Percentiles rank a stretch among this genome's conserved stretches.
Conservation (phyloP, 2,113 vertebrate species). For the Condylura cristata region DNA sequence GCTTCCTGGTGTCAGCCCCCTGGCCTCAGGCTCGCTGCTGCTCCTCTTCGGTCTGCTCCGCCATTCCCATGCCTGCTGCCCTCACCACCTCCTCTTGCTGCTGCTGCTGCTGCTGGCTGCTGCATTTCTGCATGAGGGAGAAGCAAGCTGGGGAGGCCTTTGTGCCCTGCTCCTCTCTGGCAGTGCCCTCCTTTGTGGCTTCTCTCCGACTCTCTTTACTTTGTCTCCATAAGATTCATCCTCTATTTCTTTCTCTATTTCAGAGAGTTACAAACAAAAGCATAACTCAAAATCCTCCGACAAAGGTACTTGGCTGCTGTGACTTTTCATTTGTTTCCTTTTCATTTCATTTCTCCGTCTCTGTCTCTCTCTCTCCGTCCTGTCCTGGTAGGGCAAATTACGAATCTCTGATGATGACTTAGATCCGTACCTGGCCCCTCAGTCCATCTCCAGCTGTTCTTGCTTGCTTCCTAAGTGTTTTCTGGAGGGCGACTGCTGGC, state of each 20-base stretch:
- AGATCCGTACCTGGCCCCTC: conserved; percentile 49
- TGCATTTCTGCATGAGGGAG: conserved; percentile 64
- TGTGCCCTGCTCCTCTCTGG: background rate
- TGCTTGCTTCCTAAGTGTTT: conserved; percentile 41
- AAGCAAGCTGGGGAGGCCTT: background rate
- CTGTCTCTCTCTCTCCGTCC: conserved; percentile 36
- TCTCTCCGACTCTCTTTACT: conserved; percentile 50
- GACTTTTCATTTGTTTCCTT: conserved; percentile 77
- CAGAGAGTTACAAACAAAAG: conserved; percentile 94
- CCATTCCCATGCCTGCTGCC: conserved; percentile 51
- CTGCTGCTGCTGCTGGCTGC: conserved; percentile 3
- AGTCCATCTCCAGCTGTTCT: conserved; percentile 63
- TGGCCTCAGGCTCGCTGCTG: background rate
- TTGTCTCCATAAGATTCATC: conserved; percentile 73
- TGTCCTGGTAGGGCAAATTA: conserved; percentile 42
- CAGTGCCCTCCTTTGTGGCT: background rate
- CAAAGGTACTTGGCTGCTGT: conserved; percentile 87
- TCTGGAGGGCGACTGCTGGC: background rate
- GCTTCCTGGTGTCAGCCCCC: conserved; percentile 38
- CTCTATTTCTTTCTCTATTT: conserved; percentile 87
- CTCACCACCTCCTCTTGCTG: background rate
- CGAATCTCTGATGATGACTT: background rate
- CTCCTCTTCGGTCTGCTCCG: conserved; percentile 5
- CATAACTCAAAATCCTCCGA: conserved; percentile 90
- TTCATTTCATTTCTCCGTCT: conserved; percentile 59